phyloP scores from a whole-genome alignment of 2,113 vertebrate genomes.

The Sula dactylatra region DNA sequence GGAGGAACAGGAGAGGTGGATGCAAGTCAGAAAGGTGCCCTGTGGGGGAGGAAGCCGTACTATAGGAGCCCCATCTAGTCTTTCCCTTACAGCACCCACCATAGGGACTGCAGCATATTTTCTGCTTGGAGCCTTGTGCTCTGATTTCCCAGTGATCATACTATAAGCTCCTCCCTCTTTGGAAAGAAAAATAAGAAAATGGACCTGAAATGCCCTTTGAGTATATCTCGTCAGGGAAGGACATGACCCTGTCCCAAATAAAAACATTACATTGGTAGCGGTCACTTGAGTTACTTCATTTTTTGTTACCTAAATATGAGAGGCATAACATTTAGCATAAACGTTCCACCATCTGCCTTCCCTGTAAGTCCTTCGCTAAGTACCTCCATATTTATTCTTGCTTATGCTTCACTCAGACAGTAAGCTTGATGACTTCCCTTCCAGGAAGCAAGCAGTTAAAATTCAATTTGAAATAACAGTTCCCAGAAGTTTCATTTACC shows the following conservation, averaged over 20 bases:
- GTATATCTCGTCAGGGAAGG: background rate
- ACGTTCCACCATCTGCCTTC: background rate
- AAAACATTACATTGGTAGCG: background rate
- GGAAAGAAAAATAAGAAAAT: background rate
- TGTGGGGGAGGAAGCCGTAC: background rate
- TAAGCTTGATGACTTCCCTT: background rate
- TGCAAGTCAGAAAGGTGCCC: background rate
- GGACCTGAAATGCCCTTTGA: background rate
- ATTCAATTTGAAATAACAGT: background rate
- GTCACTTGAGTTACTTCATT: background rate
- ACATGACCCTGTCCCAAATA: background rate
- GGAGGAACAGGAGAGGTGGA: background rate
- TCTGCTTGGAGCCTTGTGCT: background rate
- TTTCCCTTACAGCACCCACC: background rate
- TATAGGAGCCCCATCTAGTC: background rate
- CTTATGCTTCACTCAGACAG: background rate
- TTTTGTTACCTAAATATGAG: background rate
- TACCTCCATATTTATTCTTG: background rate
- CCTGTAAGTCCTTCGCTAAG: background rate
- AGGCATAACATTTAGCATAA: background rate
- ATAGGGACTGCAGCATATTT: background rate
- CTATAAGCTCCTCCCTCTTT: background rate
- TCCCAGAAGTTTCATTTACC: slow-evolving; percentile 38
- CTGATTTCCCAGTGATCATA: background rate
- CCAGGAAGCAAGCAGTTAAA: slow-evolving; percentile 30